Base-by-base conservation (phyloP, 2,797 vertebrate genomes). In the Rhinella marina region DNA sequence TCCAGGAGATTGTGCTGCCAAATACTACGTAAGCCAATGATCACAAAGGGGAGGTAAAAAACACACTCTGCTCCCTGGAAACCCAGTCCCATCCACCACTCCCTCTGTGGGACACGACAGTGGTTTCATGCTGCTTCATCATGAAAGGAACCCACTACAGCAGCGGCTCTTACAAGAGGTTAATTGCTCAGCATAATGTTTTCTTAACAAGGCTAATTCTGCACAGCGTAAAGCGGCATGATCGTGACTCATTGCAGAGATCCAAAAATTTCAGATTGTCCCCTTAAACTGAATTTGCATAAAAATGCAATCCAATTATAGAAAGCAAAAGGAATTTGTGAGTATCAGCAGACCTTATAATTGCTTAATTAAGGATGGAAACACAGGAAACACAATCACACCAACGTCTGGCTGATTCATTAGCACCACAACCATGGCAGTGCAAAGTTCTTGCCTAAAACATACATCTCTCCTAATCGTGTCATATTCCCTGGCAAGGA, bases 301-400 rank as follows among this genome's bases (percentile, higher is more conserved):
- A 91, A 92, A 91, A 90, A 13, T 87, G 91, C 89, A 91, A 93
- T 93, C 92, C 91, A 92, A 93, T 94, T 92, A 92, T 92, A 91
- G 87, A 87, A 91, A 90, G 89, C 87, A 81, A 92, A 91, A 92
- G 84, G 88, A 93, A 93, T 92, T 92, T 92, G 75, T 90, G 92
- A 91, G 90, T 92, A 92, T 91, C 91, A 90, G 90, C 90, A 92
- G 92, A 91, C 90, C 91, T 89, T 87, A 88, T 92, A 92, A 93
- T 92, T 93, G 91, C 92, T 92, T 92, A 92, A 92, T 92, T 93
- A 93, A 93, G 89, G 92, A 90, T 88, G 89, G 92, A 90, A 87
- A 86, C 86, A 90, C 90, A 92, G 90, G 89, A 90, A 93, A 92
- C 87, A 86, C 90, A 90, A 92, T 90, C 85, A 91, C 83, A 86